These are phyloP conservation scores for Ctenicera cuprea DNA, from an alignment of 2,888 invertebrate species.

Conservation along the genomic window DNA sequence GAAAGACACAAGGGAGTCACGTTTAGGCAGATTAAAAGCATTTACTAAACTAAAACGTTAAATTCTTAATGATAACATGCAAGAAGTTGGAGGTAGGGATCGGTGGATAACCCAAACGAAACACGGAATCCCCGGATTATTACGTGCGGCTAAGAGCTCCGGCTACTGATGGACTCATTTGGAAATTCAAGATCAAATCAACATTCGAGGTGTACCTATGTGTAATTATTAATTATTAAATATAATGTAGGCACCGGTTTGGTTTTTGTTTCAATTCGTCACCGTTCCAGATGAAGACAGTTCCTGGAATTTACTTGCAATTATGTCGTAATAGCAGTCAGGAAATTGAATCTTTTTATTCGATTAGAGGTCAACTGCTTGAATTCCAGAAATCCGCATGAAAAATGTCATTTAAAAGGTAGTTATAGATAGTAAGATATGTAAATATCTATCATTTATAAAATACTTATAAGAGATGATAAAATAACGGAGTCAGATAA, in stretches of 20 bases:
- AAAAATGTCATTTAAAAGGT: too few relatives aligned
- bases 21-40: conserved; percentile 34
- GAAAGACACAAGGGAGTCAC: neutral
- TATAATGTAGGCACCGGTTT: neutral
- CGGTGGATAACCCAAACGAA: conserved; percentile 22
- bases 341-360: too few relatives aligned
- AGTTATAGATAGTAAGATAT: too few relatives aligned
- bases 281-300: too few relatives aligned
- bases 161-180: conserved; percentile 1
- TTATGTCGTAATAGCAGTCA: too few relatives aligned
- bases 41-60: conserved; percentile 38
- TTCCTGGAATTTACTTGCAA: too few relatives aligned
- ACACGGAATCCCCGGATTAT: conserved; percentile 33
- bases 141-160: conserved; percentile 1
- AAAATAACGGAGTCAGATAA: too few relatives aligned
- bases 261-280: neutral
- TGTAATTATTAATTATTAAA: neutral
- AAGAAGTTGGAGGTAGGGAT: conserved; percentile 33
- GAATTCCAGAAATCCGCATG: too few relatives aligned
- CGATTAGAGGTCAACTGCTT: too few relatives aligned
- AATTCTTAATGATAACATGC: conserved; percentile 30
- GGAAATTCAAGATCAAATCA: conserved; percentile 13
- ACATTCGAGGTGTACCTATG: neutral
- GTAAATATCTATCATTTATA: too few relatives aligned
- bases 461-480: too few relatives aligned